Evolutionary conservation across 2,888 invertebrate species (phyloP).

Genomic region (Xestia sexstrigata): DNA sequence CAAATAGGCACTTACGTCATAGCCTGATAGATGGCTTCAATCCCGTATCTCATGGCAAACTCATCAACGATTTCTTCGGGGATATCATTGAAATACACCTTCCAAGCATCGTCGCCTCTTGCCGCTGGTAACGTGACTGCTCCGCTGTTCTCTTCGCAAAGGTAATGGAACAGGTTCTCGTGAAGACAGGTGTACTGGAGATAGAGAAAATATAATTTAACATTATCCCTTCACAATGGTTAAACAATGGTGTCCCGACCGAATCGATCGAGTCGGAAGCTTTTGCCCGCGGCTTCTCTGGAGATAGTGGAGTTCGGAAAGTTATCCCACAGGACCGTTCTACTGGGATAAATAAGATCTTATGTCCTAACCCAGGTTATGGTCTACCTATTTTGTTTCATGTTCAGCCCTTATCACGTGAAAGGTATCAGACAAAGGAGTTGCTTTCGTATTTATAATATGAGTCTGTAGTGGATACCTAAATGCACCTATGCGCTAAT

Average conservation of each 20-base stretch:
- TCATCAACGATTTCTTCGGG: conserved; percentile 99
- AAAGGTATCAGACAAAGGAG: not conserved
- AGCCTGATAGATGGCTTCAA: conserved; percentile 99
- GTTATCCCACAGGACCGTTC: not conserved
- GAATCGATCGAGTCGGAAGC: too few relatives aligned
- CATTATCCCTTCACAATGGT: too few relatives aligned
- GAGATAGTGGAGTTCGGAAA: not conserved
- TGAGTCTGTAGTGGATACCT: not conserved
- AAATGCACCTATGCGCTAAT: not conserved
- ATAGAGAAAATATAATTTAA: not conserved
- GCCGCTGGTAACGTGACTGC: conserved; percentile 97
- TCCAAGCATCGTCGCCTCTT: conserved; percentile 99
- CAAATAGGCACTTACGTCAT: conserved; percentile 95
- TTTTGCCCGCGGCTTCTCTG: not conserved
- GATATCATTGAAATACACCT: conserved; percentile 99
- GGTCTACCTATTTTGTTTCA: not conserved
- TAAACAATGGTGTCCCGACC: too few relatives aligned
- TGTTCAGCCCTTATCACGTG: not conserved
- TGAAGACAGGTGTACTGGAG: conserved; percentile 98
- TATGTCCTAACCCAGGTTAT: not conserved
- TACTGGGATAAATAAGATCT: not conserved
- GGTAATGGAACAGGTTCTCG: conserved; percentile 99
- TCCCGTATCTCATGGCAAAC: conserved; percentile 99
- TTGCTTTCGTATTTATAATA: not conserved
- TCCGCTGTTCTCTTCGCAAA: conserved; percentile 98